Percentiles rank a stretch among this genome's conserved stretches.
phyloP scores from a whole-genome alignment of 23 tunicate species.

The Aplidium turbinatum region DNA sequence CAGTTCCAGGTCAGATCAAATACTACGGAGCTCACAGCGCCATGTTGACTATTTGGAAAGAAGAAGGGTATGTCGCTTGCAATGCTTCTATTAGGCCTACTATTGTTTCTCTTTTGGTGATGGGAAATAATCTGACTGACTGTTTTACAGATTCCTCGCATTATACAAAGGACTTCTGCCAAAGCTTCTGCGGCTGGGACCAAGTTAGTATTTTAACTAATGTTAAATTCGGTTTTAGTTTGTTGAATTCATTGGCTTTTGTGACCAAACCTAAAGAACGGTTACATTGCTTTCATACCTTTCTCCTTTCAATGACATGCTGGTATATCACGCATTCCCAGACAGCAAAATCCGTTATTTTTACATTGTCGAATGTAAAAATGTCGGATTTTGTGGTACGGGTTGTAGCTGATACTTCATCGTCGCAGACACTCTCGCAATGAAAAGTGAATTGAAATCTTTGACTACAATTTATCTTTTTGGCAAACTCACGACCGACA shows the following conservation, averaged over 20 bases:
- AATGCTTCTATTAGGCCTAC: background rate
- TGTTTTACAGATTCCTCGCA: constrained; percentile 63
- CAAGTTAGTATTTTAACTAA: constrained; percentile 86
- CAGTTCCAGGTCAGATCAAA: constrained; percentile 79
- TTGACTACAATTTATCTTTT: no score
- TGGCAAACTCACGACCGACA: no score
- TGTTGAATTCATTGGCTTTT: background rate
- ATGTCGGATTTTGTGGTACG: no score
- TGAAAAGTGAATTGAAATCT: no score
- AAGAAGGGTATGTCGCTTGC: constrained; percentile 73
- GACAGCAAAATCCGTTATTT: no score
- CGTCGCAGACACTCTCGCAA: no score
- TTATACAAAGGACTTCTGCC: constrained; percentile 91
- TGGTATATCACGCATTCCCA: no score
- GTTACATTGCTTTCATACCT: no score
- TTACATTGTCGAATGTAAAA: no score
- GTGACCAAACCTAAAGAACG: no score
- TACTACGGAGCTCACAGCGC: constrained; percentile 73
- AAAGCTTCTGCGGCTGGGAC: constrained; percentile 89
- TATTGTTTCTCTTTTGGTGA: background rate
- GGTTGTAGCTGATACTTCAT: no score
- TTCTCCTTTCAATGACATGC: no score
- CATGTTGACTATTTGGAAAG: constrained; percentile 67
- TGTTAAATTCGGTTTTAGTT: background rate
- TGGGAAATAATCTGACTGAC: background rate